A percentile compares a stretch with the other conserved stretches of the same genome.
Conservation (phyloP, 2,113 vertebrate genomes). For the Takifugu flavidus region DNA sequence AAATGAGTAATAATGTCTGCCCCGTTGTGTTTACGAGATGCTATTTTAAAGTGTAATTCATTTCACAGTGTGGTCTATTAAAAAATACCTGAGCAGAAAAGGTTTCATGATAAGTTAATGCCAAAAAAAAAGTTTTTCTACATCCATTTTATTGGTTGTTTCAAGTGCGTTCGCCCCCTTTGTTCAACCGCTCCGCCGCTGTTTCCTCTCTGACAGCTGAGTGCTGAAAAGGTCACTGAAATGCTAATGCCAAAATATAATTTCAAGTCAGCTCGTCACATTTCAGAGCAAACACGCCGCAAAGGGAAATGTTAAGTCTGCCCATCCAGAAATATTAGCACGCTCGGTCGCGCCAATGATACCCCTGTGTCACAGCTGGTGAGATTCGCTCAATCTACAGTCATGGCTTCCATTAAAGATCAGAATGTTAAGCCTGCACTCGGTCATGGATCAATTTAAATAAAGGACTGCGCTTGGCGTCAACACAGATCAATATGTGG, state of each 20-base stretch:
- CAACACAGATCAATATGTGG: constrained; percentile 58
- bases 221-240: constrained; percentile 55
- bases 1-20: constrained; percentile 11
- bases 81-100: background rate
- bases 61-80: background rate
- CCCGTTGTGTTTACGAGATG: no score
- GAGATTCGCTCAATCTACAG: constrained; percentile 6
- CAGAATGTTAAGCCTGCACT: constrained; percentile 41
- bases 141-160: constrained; percentile 18
- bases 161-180: constrained; percentile 19
- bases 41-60: constrained; percentile 2
- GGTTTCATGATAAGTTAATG: constrained; percentile 9
- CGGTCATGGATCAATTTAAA: constrained; percentile 53
- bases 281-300: constrained; percentile 21
- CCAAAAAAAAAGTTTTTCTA: background rate
- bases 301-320: constrained; percentile 31
- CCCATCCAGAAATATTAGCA: constrained; percentile 16
- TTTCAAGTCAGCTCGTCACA: constrained; percentile 35
- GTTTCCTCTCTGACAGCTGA: constrained; percentile 32
- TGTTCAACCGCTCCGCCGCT: constrained; percentile 8
- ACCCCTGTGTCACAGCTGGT: constrained; percentile 9
- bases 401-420: constrained; percentile 35
- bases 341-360: constrained; percentile 16
- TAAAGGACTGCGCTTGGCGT: constrained; percentile 38
- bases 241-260: constrained; percentile 43